phyloP scores from a whole-genome alignment of 92 coral and sea anemone species.

The Phenganax subtilis region DNA sequence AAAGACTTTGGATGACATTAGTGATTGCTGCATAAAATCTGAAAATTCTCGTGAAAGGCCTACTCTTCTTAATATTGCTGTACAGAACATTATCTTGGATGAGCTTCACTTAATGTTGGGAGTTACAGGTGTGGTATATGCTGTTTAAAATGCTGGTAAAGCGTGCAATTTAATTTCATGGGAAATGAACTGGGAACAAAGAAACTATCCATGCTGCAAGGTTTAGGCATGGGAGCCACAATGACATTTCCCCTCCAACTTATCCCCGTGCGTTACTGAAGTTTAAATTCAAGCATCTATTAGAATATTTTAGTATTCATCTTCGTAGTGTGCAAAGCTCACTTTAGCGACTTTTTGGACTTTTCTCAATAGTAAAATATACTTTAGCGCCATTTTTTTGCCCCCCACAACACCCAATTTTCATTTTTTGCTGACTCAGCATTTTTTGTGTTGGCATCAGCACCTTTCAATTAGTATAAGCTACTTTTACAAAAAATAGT shows the following conservation, averaged over 20 bases:
- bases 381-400: no score
- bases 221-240: no score
- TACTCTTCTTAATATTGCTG: conserved; percentile 46
- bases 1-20: conserved; percentile 31
- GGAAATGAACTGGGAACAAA: no score
- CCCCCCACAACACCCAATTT: neutral
- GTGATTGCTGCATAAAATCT: conserved; percentile 29
- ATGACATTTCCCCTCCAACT: no score
- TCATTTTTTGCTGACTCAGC: no score
- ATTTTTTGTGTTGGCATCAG: no score
- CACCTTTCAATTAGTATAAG: no score
- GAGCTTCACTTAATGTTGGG: conserved; percentile 52
- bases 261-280: no score
- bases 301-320: conserved; percentile 16
- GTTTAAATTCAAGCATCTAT: no score
- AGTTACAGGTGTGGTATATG: conserved; percentile 10
- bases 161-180: neutral
- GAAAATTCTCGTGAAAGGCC: conserved; percentile 34
- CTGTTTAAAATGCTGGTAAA: neutral
- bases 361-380: neutral
- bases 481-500: no score
- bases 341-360: no score
- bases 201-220: no score
- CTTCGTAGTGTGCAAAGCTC: neutral
- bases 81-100: conserved; percentile 43